phyloP scores from a whole-genome alignment of 37 sponge, comb jelly and placozoan genomes.

The Halichondria panicea region DNA sequence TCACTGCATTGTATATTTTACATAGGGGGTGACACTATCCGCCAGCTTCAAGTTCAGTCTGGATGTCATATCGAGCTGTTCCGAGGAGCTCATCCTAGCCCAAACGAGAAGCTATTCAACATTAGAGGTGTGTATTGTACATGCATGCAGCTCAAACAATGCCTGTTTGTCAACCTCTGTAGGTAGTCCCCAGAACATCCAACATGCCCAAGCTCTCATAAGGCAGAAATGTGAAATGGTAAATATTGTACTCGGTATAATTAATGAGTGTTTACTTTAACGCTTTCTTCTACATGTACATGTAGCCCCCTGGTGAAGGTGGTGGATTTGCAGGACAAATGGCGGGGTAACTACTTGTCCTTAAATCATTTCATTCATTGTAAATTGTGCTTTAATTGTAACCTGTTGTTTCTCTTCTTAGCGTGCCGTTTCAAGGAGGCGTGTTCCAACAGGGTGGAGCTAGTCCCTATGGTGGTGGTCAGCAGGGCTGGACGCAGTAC shows the following conservation, averaged over 20 bases:
- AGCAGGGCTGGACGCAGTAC: constrained; percentile 29
- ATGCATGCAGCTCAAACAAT: background rate
- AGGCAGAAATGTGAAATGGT: constrained; percentile 67
- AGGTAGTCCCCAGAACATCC: constrained; percentile 51
- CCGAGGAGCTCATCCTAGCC: constrained; percentile 69
- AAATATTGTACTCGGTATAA: background rate
- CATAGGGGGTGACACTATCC: constrained; percentile 96
- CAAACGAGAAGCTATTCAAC: constrained; percentile 83
- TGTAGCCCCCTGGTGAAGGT: background rate
- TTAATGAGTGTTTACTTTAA: background rate
- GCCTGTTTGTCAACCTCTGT: background rate
- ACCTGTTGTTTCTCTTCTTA: constrained; percentile 9
- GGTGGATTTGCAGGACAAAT: background rate
- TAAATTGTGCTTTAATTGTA: background rate
- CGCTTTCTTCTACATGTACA: background rate
- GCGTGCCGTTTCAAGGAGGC: constrained; percentile 10
- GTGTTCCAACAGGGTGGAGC: constrained; percentile 16
- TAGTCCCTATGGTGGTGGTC: constrained; percentile 34
- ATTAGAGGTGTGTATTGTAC: constrained; percentile 60
- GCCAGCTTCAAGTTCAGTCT: constrained; percentile 85
- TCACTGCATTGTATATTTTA: background rate
- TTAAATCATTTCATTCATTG: too few relatives aligned
- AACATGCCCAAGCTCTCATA: constrained; percentile 60
- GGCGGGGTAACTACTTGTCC: constrained; percentile 20
- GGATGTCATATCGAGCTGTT: constrained; percentile 95